A percentile compares a stretch with the other conserved stretches of the same genome.
phyloP scores from a whole-genome alignment of 2,888 invertebrate species.

The Listrodromus nycthemerus region DNA sequence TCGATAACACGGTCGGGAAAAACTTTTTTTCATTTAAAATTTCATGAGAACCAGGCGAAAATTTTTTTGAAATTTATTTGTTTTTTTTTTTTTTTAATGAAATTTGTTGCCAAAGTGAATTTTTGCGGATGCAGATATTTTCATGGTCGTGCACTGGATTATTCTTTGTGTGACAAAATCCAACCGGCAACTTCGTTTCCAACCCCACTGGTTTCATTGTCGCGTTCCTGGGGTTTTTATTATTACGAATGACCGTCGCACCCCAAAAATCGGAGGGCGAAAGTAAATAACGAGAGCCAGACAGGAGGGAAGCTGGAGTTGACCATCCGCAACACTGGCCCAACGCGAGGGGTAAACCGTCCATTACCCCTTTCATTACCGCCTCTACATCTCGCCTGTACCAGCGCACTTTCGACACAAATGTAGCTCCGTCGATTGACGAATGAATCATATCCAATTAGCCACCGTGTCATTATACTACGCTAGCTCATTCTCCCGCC shows the following conservation, averaged over 20 bases:
- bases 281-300: constrained; percentile 60
- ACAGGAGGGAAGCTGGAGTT: constrained; percentile 1
- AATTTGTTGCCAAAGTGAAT: too few relatives aligned
- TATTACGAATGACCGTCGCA: constrained; percentile 73
- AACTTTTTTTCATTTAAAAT: not conserved
- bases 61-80: too few relatives aligned
- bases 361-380: constrained; percentile 12
- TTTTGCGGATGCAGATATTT: too few relatives aligned
- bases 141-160: too few relatives aligned
- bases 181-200: constrained; percentile 32
- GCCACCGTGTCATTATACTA: constrained; percentile 23
- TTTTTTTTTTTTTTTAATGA: too few relatives aligned
- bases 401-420: not conserved
- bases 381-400: not conserved
- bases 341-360: constrained; percentile 20
- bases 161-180: not conserved
- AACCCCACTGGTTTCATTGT: constrained; percentile 31
- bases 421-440: constrained; percentile 45
- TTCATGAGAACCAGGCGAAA: too few relatives aligned
- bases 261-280: constrained; percentile 39
- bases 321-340: constrained; percentile 24
- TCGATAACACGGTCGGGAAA: not conserved
- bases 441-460: constrained; percentile 42
- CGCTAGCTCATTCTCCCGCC: constrained; percentile 20
- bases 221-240: constrained; percentile 68